These are phyloP conservation scores for Diabrotica undecimpunctata DNA, from an alignment of 1,140 invertebrate species.

Conservation along the genomic window DNA sequence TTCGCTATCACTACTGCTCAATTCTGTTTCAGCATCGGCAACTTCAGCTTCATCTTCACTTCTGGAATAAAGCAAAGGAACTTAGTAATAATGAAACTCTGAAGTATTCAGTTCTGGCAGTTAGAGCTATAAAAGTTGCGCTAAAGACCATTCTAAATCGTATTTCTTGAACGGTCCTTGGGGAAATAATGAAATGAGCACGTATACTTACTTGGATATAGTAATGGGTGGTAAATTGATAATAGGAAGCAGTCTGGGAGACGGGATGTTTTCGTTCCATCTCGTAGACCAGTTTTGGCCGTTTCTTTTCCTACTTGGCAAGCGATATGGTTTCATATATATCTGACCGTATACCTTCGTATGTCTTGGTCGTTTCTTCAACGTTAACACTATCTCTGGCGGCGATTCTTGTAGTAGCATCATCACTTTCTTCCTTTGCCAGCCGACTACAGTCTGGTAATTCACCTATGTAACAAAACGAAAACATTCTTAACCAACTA, in stretches of 20 bases:
- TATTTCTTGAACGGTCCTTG: too few relatives aligned
- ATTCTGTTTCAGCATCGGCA: slow-evolving; percentile 35
- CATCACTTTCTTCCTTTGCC: slow-evolving; percentile 80
- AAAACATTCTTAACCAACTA: slow-evolving; percentile 6
- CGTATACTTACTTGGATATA: slow-evolving; percentile 53
- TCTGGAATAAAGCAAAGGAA: slow-evolving; percentile 34
- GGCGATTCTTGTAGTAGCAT: slow-evolving; percentile 72
- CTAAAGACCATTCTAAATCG: too few relatives aligned
- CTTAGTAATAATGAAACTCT: background rate
- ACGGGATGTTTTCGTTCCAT: slow-evolving; percentile 65
- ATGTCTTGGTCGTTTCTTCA: slow-evolving; percentile 81
- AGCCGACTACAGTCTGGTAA: slow-evolving; percentile 88
- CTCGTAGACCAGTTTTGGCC: slow-evolving; percentile 56
- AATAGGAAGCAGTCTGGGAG: slow-evolving; percentile 62
- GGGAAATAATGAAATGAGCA: too few relatives aligned
- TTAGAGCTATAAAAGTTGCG: too few relatives aligned
- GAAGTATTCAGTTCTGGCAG: too few relatives aligned
- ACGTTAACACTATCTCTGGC: slow-evolving; percentile 74
- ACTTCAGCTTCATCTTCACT: slow-evolving; percentile 33
- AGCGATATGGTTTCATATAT: slow-evolving; percentile 72
- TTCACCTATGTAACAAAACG: slow-evolving; percentile 63
- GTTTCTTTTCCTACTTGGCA: slow-evolving; percentile 71
- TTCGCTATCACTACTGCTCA: slow-evolving; percentile 43
- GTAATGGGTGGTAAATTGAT: slow-evolving; percentile 60
- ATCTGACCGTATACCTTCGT: slow-evolving; percentile 80